These are phyloP conservation scores for Leptonema lineaticorne DNA, from an alignment of 1,140 invertebrate genomes.

Conservation along the genomic window DNA sequence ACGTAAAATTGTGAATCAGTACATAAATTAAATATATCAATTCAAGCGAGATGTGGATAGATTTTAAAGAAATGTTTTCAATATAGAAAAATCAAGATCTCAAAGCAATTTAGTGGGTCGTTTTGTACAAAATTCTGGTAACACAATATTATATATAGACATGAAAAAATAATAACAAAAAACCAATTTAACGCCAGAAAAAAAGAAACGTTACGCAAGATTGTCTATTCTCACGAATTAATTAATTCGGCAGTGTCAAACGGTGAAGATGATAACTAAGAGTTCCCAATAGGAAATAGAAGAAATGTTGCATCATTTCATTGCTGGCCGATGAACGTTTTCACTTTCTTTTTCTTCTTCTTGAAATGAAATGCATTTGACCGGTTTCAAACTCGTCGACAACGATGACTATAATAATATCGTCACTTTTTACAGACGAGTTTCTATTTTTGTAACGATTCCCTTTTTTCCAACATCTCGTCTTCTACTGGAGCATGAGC, in stretches of 20 bases:
- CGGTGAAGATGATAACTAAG: not conserved
- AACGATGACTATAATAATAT: too few species aligned
- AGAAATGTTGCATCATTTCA: not conserved
- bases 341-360: conserved; percentile 14
- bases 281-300: not conserved
- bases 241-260: not conserved
- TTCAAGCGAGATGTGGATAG: too few species aligned
- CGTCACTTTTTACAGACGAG: not conserved
- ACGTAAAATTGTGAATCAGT: too few species aligned
- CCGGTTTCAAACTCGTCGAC: not conserved
- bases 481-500: too few species aligned
- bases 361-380: not conserved
- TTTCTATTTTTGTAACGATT: not conserved
- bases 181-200: not conserved
- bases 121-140: too few species aligned
- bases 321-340: not conserved
- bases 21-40: too few species aligned
- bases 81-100: too few species aligned
- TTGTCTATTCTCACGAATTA: not conserved
- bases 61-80: too few species aligned
- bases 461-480: too few species aligned
- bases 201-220: not conserved
- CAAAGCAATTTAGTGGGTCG: too few species aligned
- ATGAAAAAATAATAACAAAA: too few species aligned
- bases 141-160: too few species aligned